Base-by-base conservation (phyloP, 2,888 invertebrate genomes). In the Drepanosiphum platanoidis region DNA sequence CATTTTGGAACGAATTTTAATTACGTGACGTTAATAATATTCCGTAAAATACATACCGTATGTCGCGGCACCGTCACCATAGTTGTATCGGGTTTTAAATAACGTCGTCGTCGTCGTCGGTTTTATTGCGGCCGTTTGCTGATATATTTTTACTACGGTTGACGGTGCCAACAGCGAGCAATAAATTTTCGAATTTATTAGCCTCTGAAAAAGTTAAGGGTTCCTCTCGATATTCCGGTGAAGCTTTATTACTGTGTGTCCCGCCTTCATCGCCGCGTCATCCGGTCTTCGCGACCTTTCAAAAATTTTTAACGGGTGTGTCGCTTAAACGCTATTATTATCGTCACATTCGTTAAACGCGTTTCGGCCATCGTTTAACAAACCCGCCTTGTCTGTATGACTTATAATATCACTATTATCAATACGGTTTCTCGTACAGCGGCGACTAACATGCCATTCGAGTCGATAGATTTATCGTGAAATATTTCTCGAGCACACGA, bases 131-230 rank as follows among this genome's bases (percentile, higher is more conserved):
- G 22, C 46, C 32, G 34, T 74, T n/a, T 22, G 34, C n/a, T 11
- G 52, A 74, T 74, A 32, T 52, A 74, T 74, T 74, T 52, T 74
- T 52, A 52, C 74, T n/a, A 7, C 32, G n/a, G 22, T 34, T 52
- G 5, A n/a, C 22, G 7, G 18, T 34, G 34, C 52, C 58, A 8
- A 42, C 42, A 11, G 42, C 18, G 30, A n/a, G n/a, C 52, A 34
- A 74, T 34, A 34, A n/a, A 34, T 52, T 52, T 11, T 34, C 1
- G 32, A 34, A 52, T 32, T 52, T 34, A 74, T 52, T 74, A 30
- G 42, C 18, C 3, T 7, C 18, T 18, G 32, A 74, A 32, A 42
- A 30, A 18, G 52, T 58, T 58, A 58, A 58, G n/a, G 22, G n/a
- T 18, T 1, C 58, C n/a, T 2, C n/a, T 2, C 8, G 58, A n/a